Conservation (phyloP, 2,113 vertebrate genomes). For the Meriones unguiculatus region DNA sequence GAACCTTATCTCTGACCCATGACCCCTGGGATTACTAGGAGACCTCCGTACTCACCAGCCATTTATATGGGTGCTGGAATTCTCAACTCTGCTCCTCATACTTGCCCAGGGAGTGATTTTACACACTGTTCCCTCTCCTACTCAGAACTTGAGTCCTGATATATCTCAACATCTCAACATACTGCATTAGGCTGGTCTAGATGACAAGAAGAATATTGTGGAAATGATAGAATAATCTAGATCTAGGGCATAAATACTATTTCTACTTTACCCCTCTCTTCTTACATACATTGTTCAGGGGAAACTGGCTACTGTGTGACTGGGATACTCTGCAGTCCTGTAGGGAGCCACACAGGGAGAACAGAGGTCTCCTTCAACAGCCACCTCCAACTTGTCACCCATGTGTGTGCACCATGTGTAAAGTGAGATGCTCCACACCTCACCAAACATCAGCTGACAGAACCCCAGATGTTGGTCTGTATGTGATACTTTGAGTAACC, state of each 20-base stretch:
- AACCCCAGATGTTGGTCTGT: neutral
- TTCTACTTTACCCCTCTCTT: neutral
- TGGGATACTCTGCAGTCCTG: neutral
- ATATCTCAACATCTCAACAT: accelerated
- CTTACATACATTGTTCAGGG: neutral
- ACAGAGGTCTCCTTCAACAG: neutral
- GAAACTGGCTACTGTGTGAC: neutral
- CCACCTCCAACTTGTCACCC: neutral
- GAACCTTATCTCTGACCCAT: neutral
- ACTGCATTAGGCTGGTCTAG: neutral
- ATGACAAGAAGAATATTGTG: neutral
- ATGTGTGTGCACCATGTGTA: too few relatives aligned
- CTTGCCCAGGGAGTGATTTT: neutral
- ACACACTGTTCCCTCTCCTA: neutral
- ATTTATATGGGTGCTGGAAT: neutral
- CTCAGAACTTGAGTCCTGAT: neutral
- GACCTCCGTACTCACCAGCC: neutral
- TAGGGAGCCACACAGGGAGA: neutral
- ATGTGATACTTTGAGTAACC: neutral
- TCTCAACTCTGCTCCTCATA: neutral
- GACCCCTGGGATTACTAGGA: neutral
- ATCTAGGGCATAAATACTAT: neutral
- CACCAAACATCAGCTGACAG: neutral
- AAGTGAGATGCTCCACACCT: neutral
- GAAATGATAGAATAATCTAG: neutral